Conservation (phyloP, 2,113 vertebrate species). For the Chrysemys picta region DNA sequence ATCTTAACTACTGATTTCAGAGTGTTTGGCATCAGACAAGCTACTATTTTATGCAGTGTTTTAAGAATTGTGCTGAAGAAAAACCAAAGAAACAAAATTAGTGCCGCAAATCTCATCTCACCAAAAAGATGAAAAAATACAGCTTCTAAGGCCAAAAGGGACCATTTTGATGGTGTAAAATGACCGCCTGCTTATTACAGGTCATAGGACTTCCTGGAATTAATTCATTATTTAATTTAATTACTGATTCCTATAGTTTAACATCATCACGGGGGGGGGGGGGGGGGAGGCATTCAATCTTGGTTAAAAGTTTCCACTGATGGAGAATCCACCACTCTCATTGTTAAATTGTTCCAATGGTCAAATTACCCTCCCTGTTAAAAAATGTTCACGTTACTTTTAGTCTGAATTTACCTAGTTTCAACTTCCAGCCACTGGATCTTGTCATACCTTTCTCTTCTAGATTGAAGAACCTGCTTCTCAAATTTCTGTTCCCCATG, state of each 20-base stretch:
- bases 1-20: slow-evolving; percentile 68
- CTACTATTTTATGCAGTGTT: slow-evolving; percentile 65
- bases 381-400: neutral
- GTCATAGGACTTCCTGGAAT: neutral
- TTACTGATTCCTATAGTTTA: neutral
- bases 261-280: neutral
- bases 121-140: neutral
- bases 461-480: neutral
- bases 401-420: neutral
- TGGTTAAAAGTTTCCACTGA: neutral
- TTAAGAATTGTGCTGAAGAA: slow-evolving; percentile 33
- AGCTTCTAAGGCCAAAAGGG: neutral
- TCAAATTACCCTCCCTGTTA: neutral
- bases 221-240: neutral
- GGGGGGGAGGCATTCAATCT: neutral
- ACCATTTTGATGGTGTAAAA: neutral
- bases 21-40: slow-evolving; percentile 47
- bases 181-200: neutral
- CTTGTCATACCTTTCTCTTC: neutral
- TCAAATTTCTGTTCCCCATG: neutral
- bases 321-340: neutral
- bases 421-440: neutral
- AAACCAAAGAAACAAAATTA: neutral
- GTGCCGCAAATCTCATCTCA: neutral
- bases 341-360: neutral